Conservation (phyloP, 1,140 invertebrate species). For the Drosophila bocqueti region DNA sequence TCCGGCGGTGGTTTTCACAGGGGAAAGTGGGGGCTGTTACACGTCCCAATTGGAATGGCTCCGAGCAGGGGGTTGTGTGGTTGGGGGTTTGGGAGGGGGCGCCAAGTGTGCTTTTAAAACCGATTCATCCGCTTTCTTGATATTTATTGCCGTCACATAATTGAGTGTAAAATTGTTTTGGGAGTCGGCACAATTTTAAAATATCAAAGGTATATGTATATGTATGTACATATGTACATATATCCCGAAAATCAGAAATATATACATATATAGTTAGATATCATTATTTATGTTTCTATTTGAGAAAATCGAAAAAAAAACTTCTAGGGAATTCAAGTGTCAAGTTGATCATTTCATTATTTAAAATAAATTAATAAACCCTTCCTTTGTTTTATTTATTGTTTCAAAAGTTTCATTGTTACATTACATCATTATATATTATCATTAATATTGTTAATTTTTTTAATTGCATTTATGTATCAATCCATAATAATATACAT, state of each 20-base stretch:
- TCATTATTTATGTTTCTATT: neutral
- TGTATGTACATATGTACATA: neutral
- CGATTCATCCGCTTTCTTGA: slow-evolving; percentile 72
- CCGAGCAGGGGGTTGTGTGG: slow-evolving; percentile 3
- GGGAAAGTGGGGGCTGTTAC: slow-evolving; percentile 5
- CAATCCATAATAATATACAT: too few relatives aligned
- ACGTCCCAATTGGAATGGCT: slow-evolving; percentile 28
- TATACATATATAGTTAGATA: neutral
- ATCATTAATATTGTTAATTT: too few relatives aligned
- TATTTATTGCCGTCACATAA: slow-evolving; percentile 76
- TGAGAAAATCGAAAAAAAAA: too few relatives aligned
- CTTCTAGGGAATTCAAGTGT: too few relatives aligned
- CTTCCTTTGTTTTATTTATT: too few relatives aligned
- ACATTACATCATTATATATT: too few relatives aligned
- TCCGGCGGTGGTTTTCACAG: neutral
- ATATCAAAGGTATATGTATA: neutral
- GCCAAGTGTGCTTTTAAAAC: slow-evolving; percentile 78
- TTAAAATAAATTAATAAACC: too few relatives aligned
- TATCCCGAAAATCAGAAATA: neutral
- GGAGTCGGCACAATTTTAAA: slow-evolving; percentile 24
- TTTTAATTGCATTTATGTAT: too few relatives aligned
- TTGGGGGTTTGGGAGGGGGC: slow-evolving; percentile 39
- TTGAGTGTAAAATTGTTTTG: slow-evolving; percentile 74
- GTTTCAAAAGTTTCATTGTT: too few relatives aligned
- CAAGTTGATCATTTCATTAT: too few relatives aligned